These are phyloP conservation scores for Panthera uncia DNA, from an alignment of 2,113 vertebrate species.

Conservation along the genomic window DNA sequence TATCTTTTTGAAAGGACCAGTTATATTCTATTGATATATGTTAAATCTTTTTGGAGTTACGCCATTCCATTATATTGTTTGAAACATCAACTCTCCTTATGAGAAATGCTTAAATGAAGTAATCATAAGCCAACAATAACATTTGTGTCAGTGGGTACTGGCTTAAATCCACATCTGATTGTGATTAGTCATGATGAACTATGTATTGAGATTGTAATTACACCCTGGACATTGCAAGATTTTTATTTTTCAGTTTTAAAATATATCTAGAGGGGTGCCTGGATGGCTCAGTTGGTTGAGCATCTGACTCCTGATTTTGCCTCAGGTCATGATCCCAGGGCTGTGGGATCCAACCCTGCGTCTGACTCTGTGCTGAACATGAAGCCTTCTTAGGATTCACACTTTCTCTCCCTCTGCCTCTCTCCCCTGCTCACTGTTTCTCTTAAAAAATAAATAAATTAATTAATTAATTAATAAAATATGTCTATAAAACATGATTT, in stretches of 20 bases:
- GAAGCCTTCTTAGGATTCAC: too few species aligned
- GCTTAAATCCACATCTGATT: background rate
- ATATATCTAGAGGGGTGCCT: background rate
- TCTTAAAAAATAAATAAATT: background rate
- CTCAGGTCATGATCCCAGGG: too few species aligned
- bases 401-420: too few species aligned
- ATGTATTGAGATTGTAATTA: background rate
- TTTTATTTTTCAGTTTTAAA: background rate
- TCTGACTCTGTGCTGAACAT: too few species aligned
- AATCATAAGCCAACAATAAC: background rate
- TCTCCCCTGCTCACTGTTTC: too few species aligned
- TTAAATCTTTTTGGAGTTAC: background rate
- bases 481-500: background rate
- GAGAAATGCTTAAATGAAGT: constrained; percentile 16
- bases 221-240: background rate
- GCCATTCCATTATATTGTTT: background rate
- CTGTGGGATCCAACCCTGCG: too few species aligned
- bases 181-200: background rate
- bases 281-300: too few species aligned
- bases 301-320: too few species aligned
- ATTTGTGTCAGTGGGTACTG: background rate
- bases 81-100: background rate
- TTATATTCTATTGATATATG: background rate
- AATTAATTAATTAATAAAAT: background rate
- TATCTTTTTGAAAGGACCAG: background rate